Evolutionary conservation across 2,888 invertebrate genomes (phyloP).

Genomic region (Marasmarcha lunaedactyla): DNA sequence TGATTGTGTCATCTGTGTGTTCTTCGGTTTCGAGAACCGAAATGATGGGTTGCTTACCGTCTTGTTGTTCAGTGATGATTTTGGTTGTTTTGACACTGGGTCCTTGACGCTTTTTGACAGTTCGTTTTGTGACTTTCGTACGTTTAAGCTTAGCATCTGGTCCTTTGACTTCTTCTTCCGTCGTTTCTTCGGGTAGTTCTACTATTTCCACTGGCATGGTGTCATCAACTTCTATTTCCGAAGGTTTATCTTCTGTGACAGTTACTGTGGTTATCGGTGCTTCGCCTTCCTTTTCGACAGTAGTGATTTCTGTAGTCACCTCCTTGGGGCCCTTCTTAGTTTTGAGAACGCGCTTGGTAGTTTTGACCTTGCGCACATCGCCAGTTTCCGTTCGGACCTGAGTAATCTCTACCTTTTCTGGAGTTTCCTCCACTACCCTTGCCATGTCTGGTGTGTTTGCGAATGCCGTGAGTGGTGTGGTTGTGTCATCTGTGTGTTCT

Average conservation of each 20-base stretch:
- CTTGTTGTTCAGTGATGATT: constrained; percentile 26
- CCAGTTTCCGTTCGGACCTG: constrained; percentile 16
- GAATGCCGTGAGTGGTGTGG: constrained; percentile 15
- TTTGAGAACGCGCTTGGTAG: constrained; percentile 20
- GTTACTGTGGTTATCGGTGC: constrained; percentile 19
- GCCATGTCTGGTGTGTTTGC: constrained; percentile 9
- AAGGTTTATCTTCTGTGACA: constrained; percentile 26
- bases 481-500: constrained; percentile 19
- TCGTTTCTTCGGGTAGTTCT: constrained; percentile 27
- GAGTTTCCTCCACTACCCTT: constrained; percentile 16
- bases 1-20: constrained; percentile 27
- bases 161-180: constrained; percentile 1
- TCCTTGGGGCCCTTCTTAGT: constrained; percentile 14
- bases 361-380: constrained; percentile 13
- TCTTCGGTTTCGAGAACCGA: constrained; percentile 19
- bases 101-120: constrained; percentile 25
- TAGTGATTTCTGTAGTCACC: constrained; percentile 18
- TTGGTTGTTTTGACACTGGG: constrained; percentile 29
- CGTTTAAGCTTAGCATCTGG: constrained; percentile 17
- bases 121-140: constrained; percentile 23
- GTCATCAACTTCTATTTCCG: constrained; percentile 23
- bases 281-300: constrained; percentile 14
- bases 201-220: background rate
- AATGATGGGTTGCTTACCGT: constrained; percentile 17
- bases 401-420: constrained; percentile 14